phyloP scores from a whole-genome alignment of 1,140 invertebrate genomes.

The Drosophila setifemur region DNA sequence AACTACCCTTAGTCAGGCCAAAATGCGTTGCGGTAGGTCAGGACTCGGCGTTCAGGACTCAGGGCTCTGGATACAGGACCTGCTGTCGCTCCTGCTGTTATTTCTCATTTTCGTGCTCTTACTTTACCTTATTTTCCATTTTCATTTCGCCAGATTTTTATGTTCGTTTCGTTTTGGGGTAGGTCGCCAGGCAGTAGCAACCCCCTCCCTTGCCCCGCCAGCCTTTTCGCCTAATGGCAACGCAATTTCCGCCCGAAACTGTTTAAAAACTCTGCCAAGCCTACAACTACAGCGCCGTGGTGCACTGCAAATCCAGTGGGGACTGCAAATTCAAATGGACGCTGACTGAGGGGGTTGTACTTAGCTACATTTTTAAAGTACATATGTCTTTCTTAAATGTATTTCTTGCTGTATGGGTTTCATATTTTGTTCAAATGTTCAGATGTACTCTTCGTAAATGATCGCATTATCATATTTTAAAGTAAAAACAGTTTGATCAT shows the following conservation, averaged over 20 bases:
- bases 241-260: conserved; percentile 65
- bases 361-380: too few relatives aligned
- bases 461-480: too few relatives aligned
- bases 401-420: too few relatives aligned
- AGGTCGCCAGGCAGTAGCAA: conserved; percentile 46
- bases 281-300: conserved; percentile 27
- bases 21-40: conserved; percentile 76
- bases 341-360: too few relatives aligned
- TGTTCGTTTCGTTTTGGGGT: conserved; percentile 48
- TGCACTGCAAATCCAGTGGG: conserved; percentile 9
- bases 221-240: conserved; percentile 61
- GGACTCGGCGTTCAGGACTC: not conserved
- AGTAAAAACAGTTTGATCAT: too few relatives aligned
- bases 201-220: conserved; percentile 4
- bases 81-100: conserved; percentile 9
- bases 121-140: conserved; percentile 43
- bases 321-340: too few relatives aligned
- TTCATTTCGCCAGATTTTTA: conserved; percentile 33
- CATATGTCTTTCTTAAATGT: too few relatives aligned
- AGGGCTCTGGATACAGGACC: not conserved
- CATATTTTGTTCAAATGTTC: too few relatives aligned
- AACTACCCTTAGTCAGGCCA: conserved; percentile 67
- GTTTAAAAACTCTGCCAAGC: conserved; percentile 43
- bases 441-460: too few relatives aligned
- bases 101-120: conserved; percentile 40